Percentiles rank a stretch among this genome's conserved stretches.
phyloP scores from a whole-genome alignment of 2,888 invertebrate genomes.

The Callimorpha dominula region DNA sequence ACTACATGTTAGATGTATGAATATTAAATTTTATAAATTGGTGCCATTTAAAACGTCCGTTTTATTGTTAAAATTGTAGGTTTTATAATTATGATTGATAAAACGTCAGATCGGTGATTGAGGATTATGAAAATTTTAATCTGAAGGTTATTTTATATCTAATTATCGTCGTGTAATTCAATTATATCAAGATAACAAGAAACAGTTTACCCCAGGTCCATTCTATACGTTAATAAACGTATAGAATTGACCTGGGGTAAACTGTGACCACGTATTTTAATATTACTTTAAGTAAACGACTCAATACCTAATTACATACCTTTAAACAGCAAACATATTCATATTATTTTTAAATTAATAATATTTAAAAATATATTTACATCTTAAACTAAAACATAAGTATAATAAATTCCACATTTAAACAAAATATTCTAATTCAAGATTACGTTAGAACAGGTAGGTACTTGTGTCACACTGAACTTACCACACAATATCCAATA shows the following conservation, averaged over 20 bases:
- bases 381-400: neutral
- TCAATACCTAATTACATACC: neutral
- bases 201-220: no score
- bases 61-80: constrained; percentile 10
- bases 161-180: no score
- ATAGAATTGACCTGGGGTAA: no score
- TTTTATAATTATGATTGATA: constrained; percentile 3
- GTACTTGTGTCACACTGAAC: neutral
- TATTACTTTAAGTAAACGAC: neutral
- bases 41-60: neutral
- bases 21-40: constrained; percentile 26
- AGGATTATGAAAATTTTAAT: no score
- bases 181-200: no score
- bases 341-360: no score
- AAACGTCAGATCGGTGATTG: neutral
- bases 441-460: neutral
- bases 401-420: neutral
- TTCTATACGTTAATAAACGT: no score
- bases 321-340: neutral
- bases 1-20: constrained; percentile 50
- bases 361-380: no score
- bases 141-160: no score
- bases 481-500: neutral
- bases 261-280: no score
- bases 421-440: neutral